These are phyloP conservation scores for Caenorhabditis afra DNA, from an alignment of 2,888 invertebrate genomes.

Conservation along the genomic window DNA sequence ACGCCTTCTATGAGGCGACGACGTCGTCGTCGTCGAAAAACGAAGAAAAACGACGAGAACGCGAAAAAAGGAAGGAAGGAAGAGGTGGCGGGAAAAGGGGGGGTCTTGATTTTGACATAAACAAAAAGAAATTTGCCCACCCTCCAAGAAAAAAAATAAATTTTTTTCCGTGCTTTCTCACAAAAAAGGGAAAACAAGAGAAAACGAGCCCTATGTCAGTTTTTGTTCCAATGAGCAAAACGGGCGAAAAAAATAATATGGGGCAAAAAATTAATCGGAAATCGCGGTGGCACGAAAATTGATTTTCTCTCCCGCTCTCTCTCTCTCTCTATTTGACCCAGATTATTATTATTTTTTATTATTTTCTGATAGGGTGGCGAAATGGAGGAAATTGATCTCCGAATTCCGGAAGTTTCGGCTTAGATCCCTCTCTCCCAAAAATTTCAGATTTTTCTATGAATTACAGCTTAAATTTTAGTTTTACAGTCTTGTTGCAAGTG, in stretches of 20 bases:
- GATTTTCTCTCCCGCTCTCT: neutral
- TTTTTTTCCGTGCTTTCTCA: neutral
- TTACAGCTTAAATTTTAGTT: too few species aligned
- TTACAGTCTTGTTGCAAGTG: too few species aligned
- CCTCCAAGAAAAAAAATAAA: neutral
- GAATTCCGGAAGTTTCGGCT: too few species aligned
- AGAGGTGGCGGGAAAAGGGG: slow-evolving; percentile 18
- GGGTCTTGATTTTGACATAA: slow-evolving; percentile 43
- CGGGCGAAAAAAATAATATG: neutral
- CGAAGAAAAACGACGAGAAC: slow-evolving; percentile 28
- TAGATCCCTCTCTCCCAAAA: neutral
- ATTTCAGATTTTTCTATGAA: too few species aligned
- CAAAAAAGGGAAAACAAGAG: neutral
- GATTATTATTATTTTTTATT: neutral
- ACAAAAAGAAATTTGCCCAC: slow-evolving; percentile 5
- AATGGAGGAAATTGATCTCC: too few species aligned
- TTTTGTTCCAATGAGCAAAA: too few species aligned
- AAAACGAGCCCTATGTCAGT: too few species aligned
- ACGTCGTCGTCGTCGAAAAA: too few species aligned
- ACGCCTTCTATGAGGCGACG: too few species aligned
- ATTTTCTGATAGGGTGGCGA: too few species aligned
- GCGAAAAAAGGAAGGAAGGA: slow-evolving; percentile 6
- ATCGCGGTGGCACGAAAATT: neutral
- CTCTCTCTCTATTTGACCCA: too few species aligned
- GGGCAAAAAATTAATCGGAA: too few species aligned